These are phyloP conservation scores for Microcaecilia unicolor DNA, from an alignment of 2,797 vertebrate species.

Conservation along the genomic window DNA sequence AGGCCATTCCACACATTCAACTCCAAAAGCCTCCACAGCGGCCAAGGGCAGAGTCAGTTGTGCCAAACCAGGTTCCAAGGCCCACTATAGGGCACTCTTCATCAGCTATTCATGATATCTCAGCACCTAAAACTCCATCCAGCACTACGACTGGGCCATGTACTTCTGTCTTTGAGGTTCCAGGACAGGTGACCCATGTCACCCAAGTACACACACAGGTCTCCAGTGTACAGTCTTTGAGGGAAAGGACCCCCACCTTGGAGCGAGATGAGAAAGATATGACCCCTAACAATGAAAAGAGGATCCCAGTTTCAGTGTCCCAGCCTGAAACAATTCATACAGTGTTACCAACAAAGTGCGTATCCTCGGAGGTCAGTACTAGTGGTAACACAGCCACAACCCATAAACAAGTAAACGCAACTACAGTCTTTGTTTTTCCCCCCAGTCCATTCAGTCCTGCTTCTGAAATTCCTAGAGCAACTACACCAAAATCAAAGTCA, in stretches of 20 bases:
- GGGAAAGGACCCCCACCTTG: constrained; percentile 7
- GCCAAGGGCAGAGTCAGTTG: accelerated
- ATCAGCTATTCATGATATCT: constrained; percentile 28
- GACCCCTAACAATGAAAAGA: neutral
- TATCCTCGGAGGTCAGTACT: accelerated
- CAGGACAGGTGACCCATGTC: constrained; percentile 37
- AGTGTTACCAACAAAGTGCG: neutral
- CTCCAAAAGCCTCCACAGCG: constrained; percentile 1
- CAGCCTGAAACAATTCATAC: neutral
- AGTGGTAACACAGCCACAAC: neutral
- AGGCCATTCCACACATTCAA: constrained; percentile 1
- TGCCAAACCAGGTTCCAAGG: neutral
- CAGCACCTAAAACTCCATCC: constrained; percentile 22
- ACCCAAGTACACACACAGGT: constrained; percentile 21
- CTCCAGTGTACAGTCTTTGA: constrained; percentile 19
- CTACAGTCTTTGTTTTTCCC: neutral
- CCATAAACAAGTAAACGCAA: neutral
- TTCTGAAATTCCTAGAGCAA: neutral
- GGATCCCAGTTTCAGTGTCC: neutral
- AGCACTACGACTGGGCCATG: constrained; percentile 39
- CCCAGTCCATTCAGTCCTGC: neutral
- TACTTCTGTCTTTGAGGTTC: constrained; percentile 34
- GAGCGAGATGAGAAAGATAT: neutral
- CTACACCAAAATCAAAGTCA: constrained; percentile 16
- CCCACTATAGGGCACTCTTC: accelerated